Conservation (phyloP, 2,797 vertebrate species). For the Kryptolebias ocellatus region DNA sequence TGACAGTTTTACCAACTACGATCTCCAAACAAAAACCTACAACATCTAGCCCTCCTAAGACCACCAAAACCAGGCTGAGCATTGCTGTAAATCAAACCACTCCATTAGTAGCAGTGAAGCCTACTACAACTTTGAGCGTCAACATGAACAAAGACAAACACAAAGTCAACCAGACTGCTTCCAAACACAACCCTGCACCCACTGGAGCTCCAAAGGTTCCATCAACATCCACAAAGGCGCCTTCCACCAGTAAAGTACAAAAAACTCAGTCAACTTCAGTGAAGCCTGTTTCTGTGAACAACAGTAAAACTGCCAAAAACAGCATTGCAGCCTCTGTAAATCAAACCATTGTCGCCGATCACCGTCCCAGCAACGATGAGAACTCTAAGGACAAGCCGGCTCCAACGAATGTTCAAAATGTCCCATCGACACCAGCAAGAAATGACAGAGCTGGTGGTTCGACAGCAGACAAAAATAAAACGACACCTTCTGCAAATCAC, state of each 20-base stretch:
- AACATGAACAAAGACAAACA: conserved; percentile 57
- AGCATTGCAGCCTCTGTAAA: conserved; percentile 42
- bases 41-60: conserved; percentile 30
- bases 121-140: conserved; percentile 31
- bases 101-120: conserved; percentile 41
- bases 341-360: conserved; percentile 51
- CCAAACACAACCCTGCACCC: conserved; percentile 53
- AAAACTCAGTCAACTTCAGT: conserved; percentile 48
- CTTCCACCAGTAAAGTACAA: conserved; percentile 42
- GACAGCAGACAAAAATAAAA: conserved; percentile 36
- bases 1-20: conserved; percentile 48
- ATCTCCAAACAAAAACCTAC: conserved; percentile 53
- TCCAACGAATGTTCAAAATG: conserved; percentile 27
- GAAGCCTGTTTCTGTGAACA: conserved; percentile 30
- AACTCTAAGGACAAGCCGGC: conserved; percentile 52
- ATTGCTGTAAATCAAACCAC: conserved; percentile 56
- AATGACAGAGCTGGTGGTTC: not conserved
- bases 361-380: conserved; percentile 24
- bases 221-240: conserved; percentile 36
- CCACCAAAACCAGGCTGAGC: conserved; percentile 52
- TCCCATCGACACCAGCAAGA: conserved; percentile 30
- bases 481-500: conserved; percentile 33
- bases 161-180: conserved; percentile 50
- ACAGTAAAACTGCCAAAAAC: conserved; percentile 57
- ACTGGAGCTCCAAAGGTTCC: conserved; percentile 47